These are phyloP conservation scores for Acanthaster planci DNA, from an alignment of 35 echinoderm and acorn worm genomes.

Conservation along the genomic window DNA sequence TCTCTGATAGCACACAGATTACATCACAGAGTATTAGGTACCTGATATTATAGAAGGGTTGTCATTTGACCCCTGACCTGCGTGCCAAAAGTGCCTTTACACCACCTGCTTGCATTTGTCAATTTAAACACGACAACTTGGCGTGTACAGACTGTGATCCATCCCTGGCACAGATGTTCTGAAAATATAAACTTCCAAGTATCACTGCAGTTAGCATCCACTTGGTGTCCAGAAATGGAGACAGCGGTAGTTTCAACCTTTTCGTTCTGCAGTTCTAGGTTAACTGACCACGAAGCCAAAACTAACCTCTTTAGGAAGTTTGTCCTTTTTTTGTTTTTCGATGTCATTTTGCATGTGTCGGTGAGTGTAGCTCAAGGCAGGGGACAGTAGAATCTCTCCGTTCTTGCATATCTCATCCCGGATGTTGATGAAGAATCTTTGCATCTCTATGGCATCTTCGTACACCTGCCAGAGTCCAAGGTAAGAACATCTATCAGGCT, in stretches of 20 bases:
- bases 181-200: too few species aligned
- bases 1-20: too few species aligned
- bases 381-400: constrained; percentile 89
- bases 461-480: constrained; percentile 58
- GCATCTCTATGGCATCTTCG: constrained; percentile 95
- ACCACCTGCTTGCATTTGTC: too few species aligned
- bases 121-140: too few species aligned
- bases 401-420: constrained; percentile 99
- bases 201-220: too few species aligned
- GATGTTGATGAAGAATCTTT: constrained; percentile 97
- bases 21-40: too few species aligned
- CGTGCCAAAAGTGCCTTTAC: too few species aligned
- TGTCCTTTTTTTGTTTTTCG: constrained; percentile 87
- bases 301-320: constrained; percentile 91
- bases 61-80: too few species aligned
- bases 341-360: constrained; percentile 94
- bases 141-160: too few species aligned
- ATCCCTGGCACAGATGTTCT: too few species aligned
- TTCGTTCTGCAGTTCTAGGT: neutral
- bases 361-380: constrained; percentile 91
- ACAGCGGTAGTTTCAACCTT: neutral
- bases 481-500: neutral
- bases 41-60: too few species aligned
- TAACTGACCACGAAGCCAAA: neutral
- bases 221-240: too few species aligned